A percentile compares a stretch with the other conserved stretches of the same genome.
Conservation (phyloP, 2,113 vertebrate species). For the Anoura caudifer region DNA sequence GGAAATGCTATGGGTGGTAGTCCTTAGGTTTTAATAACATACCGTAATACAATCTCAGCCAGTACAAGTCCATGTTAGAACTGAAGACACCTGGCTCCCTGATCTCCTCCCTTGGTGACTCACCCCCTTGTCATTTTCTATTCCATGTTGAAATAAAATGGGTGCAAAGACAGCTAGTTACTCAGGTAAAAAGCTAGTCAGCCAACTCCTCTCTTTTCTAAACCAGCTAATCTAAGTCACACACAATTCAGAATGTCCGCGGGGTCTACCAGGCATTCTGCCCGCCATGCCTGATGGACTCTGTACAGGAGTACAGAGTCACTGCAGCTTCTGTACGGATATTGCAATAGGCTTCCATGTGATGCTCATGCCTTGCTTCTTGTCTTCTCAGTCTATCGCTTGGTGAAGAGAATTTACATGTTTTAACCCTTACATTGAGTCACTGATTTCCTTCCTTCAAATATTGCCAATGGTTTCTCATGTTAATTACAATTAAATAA, state of each 20-base stretch:
- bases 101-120: neutral
- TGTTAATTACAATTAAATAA: neutral
- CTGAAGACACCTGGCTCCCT: neutral
- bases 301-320: too few species aligned
- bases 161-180: neutral
- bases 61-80: neutral
- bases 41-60: neutral
- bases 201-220: neutral
- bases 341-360: neutral
- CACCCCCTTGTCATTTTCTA: neutral
- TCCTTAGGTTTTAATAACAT: neutral
- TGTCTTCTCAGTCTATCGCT: neutral
- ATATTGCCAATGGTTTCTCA: neutral
- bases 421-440: neutral
- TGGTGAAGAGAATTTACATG: neutral
- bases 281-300: neutral
- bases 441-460: neutral
- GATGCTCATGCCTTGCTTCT: neutral
- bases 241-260: neutral
- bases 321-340: neutral
- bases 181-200: neutral
- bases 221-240: neutral
- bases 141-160: neutral
- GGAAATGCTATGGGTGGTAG: neutral
- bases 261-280: neutral